Percentiles rank a stretch among this genome's conserved stretches.
Evolutionary conservation across 2,888 invertebrate genomes (phyloP).

Genomic region (Eupithecia subumbrata): DNA sequence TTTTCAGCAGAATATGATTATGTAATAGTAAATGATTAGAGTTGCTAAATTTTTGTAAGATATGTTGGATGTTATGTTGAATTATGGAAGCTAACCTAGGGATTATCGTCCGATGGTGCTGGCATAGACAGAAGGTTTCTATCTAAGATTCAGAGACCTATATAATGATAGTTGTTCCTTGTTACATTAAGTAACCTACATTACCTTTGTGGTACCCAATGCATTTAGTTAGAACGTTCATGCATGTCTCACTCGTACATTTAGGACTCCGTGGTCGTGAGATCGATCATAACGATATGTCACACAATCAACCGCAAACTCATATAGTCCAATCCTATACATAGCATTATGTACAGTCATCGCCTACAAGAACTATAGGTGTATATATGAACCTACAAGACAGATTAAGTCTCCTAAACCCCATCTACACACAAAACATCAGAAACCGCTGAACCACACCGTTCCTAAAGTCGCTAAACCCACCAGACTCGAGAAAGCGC

Average conservation of each 20-base stretch:
- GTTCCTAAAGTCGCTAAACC: neutral
- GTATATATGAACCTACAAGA: no score
- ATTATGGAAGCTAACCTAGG: neutral
- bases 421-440: neutral
- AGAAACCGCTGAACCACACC: no score
- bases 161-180: neutral
- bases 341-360: neutral
- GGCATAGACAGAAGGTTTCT: no score
- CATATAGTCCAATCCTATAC: neutral
- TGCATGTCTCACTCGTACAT: slow-evolving; percentile 9
- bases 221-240: neutral
- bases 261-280: slow-evolving; percentile 9
- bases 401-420: neutral
- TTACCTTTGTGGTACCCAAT: no score
- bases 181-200: neutral
- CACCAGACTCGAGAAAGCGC: neutral
- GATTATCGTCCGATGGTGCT: no score
- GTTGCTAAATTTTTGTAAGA: neutral
- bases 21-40: neutral
- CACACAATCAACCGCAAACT: slow-evolving; percentile 14
- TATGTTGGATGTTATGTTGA: neutral
- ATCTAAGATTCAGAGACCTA: neutral
- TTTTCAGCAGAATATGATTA: neutral
- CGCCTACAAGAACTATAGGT: neutral
- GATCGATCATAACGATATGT: slow-evolving; percentile 10